Evolutionary conservation across 2,113 vertebrate species (phyloP).

Genomic region (Rhodinocichla rosea): DNA sequence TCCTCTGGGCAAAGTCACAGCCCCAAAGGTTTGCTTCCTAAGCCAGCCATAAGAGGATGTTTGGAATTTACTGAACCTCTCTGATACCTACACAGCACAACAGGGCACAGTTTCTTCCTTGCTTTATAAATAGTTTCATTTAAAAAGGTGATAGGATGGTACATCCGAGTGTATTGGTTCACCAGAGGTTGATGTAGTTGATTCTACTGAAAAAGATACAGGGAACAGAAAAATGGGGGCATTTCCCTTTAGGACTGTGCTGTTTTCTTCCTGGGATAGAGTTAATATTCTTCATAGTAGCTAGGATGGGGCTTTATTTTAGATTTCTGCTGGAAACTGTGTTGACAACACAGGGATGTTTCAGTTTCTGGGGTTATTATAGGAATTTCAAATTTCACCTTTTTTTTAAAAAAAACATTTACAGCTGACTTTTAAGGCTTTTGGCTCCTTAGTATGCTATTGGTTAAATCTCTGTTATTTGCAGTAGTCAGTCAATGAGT

Average conservation of each 20-base stretch:
- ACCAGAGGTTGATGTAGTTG: background rate
- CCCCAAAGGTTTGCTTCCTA: background rate
- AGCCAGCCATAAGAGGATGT: background rate
- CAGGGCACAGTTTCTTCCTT: fast-evolving
- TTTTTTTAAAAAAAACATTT: background rate
- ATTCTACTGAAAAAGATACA: background rate
- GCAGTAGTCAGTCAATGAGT: background rate
- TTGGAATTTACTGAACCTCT: background rate
- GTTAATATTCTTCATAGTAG: background rate
- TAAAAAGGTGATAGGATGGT: background rate
- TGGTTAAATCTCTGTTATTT: background rate
- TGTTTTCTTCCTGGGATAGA: background rate
- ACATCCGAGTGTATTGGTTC: background rate
- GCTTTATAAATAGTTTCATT: background rate
- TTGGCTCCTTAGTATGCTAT: background rate
- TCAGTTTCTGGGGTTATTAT: background rate
- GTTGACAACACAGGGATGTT: background rate
- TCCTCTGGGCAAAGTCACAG: background rate
- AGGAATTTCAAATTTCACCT: background rate
- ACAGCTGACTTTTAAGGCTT: background rate
- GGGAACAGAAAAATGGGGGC: background rate
- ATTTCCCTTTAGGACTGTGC: background rate
- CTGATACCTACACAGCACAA: background rate
- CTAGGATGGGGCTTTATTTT: background rate
- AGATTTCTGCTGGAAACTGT: background rate